A percentile compares a stretch with the other conserved stretches of the same genome.
phyloP scores from a whole-genome alignment of 2,888 invertebrate genomes.

The Tupiocoris notatus region DNA sequence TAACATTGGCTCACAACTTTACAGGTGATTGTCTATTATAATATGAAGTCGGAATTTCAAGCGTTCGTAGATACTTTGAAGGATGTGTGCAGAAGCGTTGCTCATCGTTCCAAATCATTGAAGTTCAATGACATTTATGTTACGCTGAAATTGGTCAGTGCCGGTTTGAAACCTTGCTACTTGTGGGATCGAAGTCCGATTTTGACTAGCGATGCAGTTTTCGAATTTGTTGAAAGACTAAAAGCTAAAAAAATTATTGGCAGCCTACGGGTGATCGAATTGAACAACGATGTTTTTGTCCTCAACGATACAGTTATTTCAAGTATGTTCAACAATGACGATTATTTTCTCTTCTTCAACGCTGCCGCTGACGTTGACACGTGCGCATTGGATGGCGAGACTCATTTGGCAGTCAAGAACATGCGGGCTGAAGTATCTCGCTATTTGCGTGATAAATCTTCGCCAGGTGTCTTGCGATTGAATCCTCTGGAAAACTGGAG shows the following conservation, averaged over 20 bases:
- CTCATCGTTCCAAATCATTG: neutral
- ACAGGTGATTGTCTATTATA: conserved; percentile 54
- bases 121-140: conserved; percentile 27
- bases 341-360: conserved; percentile 26
- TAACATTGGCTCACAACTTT: conserved; percentile 58
- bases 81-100: conserved; percentile 3
- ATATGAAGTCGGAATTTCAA: conserved; percentile 10
- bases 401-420: neutral
- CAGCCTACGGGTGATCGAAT: conserved; percentile 1
- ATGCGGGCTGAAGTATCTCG: neutral
- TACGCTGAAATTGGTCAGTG: conserved; percentile 12
- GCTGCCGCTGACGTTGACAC: neutral
- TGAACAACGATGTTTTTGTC: conserved; percentile 23
- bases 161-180: conserved; percentile 32
- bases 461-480: neutral
- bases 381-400: neutral
- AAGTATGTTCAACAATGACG: neutral
- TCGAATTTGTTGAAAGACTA: conserved; percentile 2
- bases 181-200: conserved; percentile 40
- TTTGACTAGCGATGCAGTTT: conserved; percentile 13
- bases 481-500: conserved; percentile 48
- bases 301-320: neutral
- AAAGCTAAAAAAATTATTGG: neutral
- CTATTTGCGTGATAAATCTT: neutral
- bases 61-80: conserved; percentile 5